phyloP scores from a whole-genome alignment of 2,797 vertebrate species.

The Oreonectes daqikongensis region DNA sequence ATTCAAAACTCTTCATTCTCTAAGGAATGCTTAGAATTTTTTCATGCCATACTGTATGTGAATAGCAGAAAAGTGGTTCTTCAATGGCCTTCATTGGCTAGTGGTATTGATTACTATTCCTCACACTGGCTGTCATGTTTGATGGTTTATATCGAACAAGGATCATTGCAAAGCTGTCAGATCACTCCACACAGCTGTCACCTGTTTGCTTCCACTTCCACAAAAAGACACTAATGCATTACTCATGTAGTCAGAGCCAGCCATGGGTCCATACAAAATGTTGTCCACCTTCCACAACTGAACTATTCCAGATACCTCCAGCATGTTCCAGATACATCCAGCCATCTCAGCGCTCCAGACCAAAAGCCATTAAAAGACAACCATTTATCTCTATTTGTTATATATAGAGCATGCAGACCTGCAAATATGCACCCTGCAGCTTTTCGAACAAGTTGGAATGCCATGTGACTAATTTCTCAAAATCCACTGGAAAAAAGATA shows the following conservation, averaged over 20 bases:
- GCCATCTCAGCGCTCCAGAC: constrained; percentile 45
- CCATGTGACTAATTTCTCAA: neutral
- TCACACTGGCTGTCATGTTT: constrained; percentile 47
- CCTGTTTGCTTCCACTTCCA: constrained; percentile 4
- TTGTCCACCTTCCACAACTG: constrained; percentile 10
- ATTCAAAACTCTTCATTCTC: neutral
- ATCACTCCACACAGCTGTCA: constrained; percentile 29
- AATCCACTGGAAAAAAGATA: no score
- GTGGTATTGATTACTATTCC: constrained; percentile 58
- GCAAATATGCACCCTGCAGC: neutral
- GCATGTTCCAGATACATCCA: constrained; percentile 29
- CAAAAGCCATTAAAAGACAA: constrained; percentile 50
- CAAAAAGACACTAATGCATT: constrained; percentile 2
- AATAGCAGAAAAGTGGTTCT: constrained; percentile 39
- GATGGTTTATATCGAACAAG: constrained; percentile 55
- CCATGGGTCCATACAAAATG: neutral
- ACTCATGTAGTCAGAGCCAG: constrained; percentile 9
- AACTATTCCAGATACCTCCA: constrained; percentile 17
- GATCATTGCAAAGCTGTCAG: constrained; percentile 10
- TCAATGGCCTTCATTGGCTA: constrained; percentile 24
- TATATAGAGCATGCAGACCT: neutral
- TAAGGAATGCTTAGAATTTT: constrained; percentile 38
- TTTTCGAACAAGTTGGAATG: no score
- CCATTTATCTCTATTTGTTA: constrained; percentile 61
- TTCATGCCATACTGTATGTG: neutral